Conservation (phyloP, 2,113 vertebrate species). For the Dascyllus trimaculatus region DNA sequence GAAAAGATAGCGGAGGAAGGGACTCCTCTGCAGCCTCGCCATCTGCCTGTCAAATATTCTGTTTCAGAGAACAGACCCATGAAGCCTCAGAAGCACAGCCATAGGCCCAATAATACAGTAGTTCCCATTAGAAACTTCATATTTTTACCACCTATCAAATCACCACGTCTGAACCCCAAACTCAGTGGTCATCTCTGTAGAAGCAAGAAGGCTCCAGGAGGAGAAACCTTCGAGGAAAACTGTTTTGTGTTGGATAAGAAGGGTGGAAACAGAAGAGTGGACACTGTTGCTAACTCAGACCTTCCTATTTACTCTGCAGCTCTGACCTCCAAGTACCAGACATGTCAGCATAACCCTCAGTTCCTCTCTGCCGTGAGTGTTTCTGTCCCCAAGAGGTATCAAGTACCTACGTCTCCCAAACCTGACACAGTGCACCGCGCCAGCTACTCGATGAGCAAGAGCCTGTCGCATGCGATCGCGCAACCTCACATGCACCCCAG, state of each 20-base stretch:
- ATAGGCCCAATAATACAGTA: slow-evolving; percentile 30
- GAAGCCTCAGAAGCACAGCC: slow-evolving; percentile 47
- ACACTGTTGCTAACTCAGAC: slow-evolving; percentile 10
- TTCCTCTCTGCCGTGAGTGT: slow-evolving; percentile 40
- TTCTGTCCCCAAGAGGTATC: slow-evolving; percentile 52
- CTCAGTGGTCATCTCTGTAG: slow-evolving; percentile 19
- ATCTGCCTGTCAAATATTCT: slow-evolving; percentile 27
- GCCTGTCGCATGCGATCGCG: slow-evolving; percentile 60
- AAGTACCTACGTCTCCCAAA: slow-evolving; percentile 35
- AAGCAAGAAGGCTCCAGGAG: slow-evolving; percentile 14
- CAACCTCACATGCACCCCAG: slow-evolving; percentile 37
- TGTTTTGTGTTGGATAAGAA: slow-evolving; percentile 26
- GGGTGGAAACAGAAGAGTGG: slow-evolving; percentile 9
- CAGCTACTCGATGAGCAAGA: slow-evolving; percentile 51
- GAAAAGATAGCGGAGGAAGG: slow-evolving; percentile 25
- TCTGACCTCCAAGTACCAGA: slow-evolving; percentile 40
- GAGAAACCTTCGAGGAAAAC: slow-evolving; percentile 17
- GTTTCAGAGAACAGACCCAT: slow-evolving; percentile 23
- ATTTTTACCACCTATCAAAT: slow-evolving; percentile 79
- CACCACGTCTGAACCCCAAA: slow-evolving; percentile 24
- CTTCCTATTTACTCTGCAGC: not conserved
- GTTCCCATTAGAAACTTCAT: slow-evolving; percentile 75
- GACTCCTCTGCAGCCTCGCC: slow-evolving; percentile 3
- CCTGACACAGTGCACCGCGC: slow-evolving; percentile 47
- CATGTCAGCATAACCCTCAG: slow-evolving; percentile 60